Evolutionary conservation across 2,888 invertebrate genomes (phyloP).

Genomic region (Scrobipalpa atriplicella): DNA sequence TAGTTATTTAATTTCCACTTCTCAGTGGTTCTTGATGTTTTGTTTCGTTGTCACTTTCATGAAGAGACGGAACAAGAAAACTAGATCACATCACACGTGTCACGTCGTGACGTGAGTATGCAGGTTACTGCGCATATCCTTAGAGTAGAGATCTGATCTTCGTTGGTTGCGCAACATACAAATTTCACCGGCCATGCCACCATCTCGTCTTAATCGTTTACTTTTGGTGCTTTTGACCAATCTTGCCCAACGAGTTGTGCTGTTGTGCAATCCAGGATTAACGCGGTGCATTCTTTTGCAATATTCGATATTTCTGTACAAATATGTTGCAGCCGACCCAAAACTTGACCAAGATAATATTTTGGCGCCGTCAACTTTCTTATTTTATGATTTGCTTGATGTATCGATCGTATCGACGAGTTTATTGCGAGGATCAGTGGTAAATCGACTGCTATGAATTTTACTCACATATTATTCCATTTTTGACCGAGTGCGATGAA

Average conservation of each 20-base stretch:
- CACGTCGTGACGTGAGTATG: no score
- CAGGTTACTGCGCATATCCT: slow-evolving; percentile 32
- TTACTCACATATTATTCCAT: not conserved
- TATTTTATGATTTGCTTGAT: slow-evolving; percentile 52
- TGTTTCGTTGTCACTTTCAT: no score
- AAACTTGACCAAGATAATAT: slow-evolving; percentile 46
- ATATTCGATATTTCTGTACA: slow-evolving; percentile 68
- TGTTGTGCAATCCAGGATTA: slow-evolving; percentile 75
- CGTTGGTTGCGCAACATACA: slow-evolving; percentile 58
- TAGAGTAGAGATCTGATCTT: slow-evolving; percentile 49
- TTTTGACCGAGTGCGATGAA: no score
- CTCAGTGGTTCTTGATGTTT: no score
- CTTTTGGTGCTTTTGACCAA: slow-evolving; percentile 66
- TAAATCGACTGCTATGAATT: not conserved
- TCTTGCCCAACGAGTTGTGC: slow-evolving; percentile 72
- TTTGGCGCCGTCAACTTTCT: slow-evolving; percentile 59
- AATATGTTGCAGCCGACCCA: slow-evolving; percentile 56
- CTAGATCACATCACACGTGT: no score
- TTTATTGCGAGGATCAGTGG: slow-evolving; percentile 38
- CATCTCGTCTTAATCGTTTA: slow-evolving; percentile 61
- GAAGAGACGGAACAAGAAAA: no score
- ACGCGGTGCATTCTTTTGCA: slow-evolving; percentile 69
- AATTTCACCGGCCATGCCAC: slow-evolving; percentile 57
- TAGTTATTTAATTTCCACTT: no score
- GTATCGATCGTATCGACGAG: slow-evolving; percentile 46